Base-by-base conservation (phyloP, 2,888 invertebrate genomes). In the Cephus rjabovi region DNA sequence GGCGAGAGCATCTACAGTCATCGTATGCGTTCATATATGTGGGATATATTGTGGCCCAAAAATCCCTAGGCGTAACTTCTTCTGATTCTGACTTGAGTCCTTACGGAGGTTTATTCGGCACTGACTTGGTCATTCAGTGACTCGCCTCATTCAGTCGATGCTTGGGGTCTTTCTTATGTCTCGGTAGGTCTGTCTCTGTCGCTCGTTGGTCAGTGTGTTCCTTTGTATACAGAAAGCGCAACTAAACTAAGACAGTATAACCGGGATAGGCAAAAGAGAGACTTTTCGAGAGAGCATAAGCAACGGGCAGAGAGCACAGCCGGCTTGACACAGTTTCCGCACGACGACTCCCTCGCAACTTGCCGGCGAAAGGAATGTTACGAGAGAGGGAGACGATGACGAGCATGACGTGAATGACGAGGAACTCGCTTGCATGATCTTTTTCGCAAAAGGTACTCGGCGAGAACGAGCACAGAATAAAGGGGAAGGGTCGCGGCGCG, bases 291-390 rank as follows among this genome's bases (percentile, higher is more conserved):
- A 76, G 75, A 79, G 74, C 76, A 77, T 2, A 56, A 56, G 56
- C 56, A 56, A 56, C 56, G 56, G 23, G 56, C 31, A 31, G 78
- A 74, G 78, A 79, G 75, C 74, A 76, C 82, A 75, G 73, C 75
- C 75, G 78, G 74, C 68, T 78, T 76, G 73, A 79, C 81, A 81
- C 77, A 82, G 79, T 78, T 79, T 78, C 79, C 79, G 71, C 78
- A 73, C 75, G 78, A 76, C 75, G 78, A 80, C 76, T 75, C 79
- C 79, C 79, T 76, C 79, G 80, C 78, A 79, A 76, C 78, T 80
- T 81, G 80, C 82, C 84, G 86, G 88, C 87, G 88, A 89, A 89
- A 89, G 89, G 88, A 89, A 89, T 87, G 87, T 89, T 88, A 87
- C 86, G 86, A 84, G 81, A 81, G 79, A 81, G 83, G 78, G 80